Evolutionary conservation across 2,113 vertebrate species (phyloP), one percentile per base, ranked within the genome.

Genomic region (Otocyon megalotis): DNA sequence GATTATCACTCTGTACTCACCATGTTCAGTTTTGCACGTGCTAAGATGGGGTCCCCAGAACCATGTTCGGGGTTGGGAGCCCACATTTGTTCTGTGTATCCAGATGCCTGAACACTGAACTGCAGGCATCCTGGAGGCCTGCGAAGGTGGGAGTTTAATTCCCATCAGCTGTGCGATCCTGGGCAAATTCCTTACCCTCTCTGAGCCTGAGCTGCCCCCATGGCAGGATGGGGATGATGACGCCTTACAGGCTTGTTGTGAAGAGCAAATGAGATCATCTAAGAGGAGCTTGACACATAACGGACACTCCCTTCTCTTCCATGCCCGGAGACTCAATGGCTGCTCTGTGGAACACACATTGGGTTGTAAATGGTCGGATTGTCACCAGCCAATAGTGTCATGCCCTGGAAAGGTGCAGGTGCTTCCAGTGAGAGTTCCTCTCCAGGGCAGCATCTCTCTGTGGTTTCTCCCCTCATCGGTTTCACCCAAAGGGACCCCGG

Each of bases 361-460:
- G 3, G 1, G 16, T 5, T n/a, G 26, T 48, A n/a, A 65, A 19
- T 30, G 32, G 19, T 80, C 28, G 16, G 13, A 5, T 15, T n/a
- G 65, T 69, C 3, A 1, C 5, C 5, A 16, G 22, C 12, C 10
- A 16, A n/a, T 0, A 1, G 0, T 2, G 53, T 19, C 22, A 3
- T 1, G 60, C 15, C 37, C 67, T 26, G 5, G 65, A 26, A 22
- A 65, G 24, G 35, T 1, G 17, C 1, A 15, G 1, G 0, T 1
- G 12, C 74, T 22, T 67, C 32, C 20, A 19, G 60, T 0, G 77
- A 24, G 72, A 8, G 60, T 8, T 48, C 43, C 74, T n/a, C 72
- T 43, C 20, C 9, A 62, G 37, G 60, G 20, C 0, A 1, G 5
- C 30, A 0, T 11, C 0, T 53, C 76, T 63, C 26, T 69, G 26